A percentile compares a stretch with the other conserved stretches of the same genome.
phyloP scores from a whole-genome alignment of 2,113 vertebrate genomes.

The Podilymbus podiceps region DNA sequence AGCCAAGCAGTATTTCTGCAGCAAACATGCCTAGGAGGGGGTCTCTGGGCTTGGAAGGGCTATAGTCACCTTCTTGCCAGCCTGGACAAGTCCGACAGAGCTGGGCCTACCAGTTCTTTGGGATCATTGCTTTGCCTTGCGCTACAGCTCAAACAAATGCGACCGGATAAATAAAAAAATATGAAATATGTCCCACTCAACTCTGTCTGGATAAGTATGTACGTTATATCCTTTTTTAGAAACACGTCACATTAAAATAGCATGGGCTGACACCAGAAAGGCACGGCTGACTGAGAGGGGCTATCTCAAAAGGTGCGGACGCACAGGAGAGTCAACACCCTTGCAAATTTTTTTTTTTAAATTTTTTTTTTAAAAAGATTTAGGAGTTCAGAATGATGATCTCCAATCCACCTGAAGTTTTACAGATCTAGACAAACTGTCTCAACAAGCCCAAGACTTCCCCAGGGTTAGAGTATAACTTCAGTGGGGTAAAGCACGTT shows the following conservation, averaged over 20 bases:
- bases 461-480: neutral
- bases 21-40: fast-evolving
- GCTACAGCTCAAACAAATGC: neutral
- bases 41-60: neutral
- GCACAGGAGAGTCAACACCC: neutral
- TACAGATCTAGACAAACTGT: neutral
- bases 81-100: neutral
- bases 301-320: neutral
- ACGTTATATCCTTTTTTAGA: neutral
- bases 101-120: neutral
- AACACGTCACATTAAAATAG: neutral
- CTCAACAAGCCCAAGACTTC: neutral
- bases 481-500: fast-evolving
- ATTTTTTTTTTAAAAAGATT: neutral
- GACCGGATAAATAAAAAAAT: neutral
- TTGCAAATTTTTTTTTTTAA: no score
- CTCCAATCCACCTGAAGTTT: neutral
- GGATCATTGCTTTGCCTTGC: neutral
- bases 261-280: neutral
- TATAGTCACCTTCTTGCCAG: neutral
- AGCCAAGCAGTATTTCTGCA: neutral
- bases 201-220: fast-evolving
- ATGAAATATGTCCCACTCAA: neutral
- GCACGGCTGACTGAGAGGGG: neutral
- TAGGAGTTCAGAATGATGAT: neutral